Percentiles rank a stretch among this genome's conserved stretches.
Conservation (phyloP, 2,113 vertebrate species). For the Poecile atricapillus region DNA sequence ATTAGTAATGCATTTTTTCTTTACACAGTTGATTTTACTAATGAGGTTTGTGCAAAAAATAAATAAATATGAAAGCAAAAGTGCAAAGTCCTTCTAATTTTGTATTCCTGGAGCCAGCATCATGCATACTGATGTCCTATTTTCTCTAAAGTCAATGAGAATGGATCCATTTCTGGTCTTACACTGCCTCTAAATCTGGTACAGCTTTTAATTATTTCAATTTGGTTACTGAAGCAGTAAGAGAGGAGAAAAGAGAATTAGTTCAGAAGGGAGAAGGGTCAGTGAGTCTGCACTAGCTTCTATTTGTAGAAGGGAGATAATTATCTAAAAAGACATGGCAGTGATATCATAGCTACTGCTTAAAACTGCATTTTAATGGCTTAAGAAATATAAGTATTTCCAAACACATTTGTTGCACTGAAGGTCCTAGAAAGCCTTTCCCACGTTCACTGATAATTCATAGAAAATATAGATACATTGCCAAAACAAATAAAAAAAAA, state of each 20-base stretch:
- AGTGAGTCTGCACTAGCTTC: background rate
- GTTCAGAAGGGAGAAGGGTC: background rate
- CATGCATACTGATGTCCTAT: background rate
- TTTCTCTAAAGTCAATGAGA: background rate
- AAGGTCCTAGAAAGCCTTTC: constrained; percentile 29
- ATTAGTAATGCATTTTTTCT: background rate
- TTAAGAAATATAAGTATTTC: background rate
- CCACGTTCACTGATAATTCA: background rate
- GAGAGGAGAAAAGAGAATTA: background rate
- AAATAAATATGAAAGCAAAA: background rate
- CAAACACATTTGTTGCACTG: background rate
- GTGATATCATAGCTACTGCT: background rate
- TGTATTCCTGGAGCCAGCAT: background rate
- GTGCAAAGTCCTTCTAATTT: background rate
- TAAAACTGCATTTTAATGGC: background rate
- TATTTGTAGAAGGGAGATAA: background rate
- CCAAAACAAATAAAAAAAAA: constrained; percentile 43
- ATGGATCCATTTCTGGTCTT: background rate
- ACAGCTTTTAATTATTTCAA: background rate
- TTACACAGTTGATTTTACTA: background rate
- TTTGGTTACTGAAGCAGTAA: background rate
- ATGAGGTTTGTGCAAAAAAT: background rate
- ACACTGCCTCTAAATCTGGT: background rate
- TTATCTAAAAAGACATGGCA: background rate
- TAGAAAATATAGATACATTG: background rate